Percentiles rank a stretch among this genome's conserved stretches.
These are phyloP conservation scores for Thinocorus orbignyianus DNA, from an alignment of 2,113 vertebrate genomes.

Conservation along the genomic window DNA sequence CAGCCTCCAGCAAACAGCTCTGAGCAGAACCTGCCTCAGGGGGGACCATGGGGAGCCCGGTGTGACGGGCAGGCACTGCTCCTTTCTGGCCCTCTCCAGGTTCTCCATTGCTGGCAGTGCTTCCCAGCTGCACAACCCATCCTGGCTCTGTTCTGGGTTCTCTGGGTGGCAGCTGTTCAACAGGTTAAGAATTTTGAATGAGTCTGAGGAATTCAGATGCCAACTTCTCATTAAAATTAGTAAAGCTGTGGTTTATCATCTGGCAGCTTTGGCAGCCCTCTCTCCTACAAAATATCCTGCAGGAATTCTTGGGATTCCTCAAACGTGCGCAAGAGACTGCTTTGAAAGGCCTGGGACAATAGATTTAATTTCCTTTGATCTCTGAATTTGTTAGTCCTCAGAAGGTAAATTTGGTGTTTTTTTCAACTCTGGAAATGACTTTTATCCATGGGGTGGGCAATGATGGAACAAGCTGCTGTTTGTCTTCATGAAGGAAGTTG, in stretches of 20 bases:
- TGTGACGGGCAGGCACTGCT: no score
- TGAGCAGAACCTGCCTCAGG: not conserved
- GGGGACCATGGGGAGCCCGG: accelerated
- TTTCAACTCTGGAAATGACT: not conserved
- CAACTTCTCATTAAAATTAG: not conserved
- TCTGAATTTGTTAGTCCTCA: not conserved
- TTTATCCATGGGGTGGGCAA: not conserved
- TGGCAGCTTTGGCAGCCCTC: not conserved
- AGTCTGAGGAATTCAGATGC: not conserved
- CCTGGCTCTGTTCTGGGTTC: not conserved
- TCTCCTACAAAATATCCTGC: not conserved
- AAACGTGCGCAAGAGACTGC: not conserved
- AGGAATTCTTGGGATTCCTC: not conserved
- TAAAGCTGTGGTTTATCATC: not conserved
- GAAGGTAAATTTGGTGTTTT: not conserved
- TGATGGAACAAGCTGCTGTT: not conserved
- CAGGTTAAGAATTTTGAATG: not conserved
- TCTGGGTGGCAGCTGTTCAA: not conserved
- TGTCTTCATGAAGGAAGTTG: not conserved
- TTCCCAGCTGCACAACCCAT: not conserved
- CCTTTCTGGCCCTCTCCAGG: not conserved
- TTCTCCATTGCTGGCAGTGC: not conserved
- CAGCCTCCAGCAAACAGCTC: not conserved
- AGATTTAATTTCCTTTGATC: not conserved
- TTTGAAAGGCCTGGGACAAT: not conserved